phyloP scores from a whole-genome alignment of 2,888 invertebrate genomes.

The Acholoe squamosa region DNA sequence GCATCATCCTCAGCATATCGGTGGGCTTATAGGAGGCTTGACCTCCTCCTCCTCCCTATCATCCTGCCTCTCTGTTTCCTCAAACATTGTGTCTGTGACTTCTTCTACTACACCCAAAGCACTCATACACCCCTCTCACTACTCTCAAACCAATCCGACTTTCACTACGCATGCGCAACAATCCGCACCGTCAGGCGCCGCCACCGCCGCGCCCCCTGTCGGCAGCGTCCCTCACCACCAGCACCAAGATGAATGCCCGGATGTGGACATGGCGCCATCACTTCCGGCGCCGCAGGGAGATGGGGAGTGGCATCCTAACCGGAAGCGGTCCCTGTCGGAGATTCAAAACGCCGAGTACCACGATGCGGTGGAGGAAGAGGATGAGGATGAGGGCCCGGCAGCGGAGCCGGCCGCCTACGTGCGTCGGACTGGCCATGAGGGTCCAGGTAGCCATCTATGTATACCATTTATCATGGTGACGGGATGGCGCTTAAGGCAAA shows the following conservation, averaged over 20 bases:
- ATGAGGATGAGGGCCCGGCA: not conserved
- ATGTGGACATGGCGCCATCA: not conserved
- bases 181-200: not conserved
- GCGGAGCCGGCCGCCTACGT: slow-evolving; percentile 9
- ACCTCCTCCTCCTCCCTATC: not conserved
- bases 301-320: not conserved
- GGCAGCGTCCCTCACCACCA: not conserved
- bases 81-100: slow-evolving; percentile 25
- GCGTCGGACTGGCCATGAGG: not conserved
- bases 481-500: slow-evolving; percentile 10
- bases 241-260: not conserved
- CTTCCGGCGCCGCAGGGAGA: not conserved
- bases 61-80: not conserved
- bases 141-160: not conserved
- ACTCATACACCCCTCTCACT: slow-evolving; percentile 4
- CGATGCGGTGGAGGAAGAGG: not conserved
- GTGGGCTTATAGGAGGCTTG: slow-evolving; percentile 34
- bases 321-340: not conserved
- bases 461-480: not conserved
- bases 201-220: slow-evolving; percentile 24
- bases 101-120: not conserved
- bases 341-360: slow-evolving; percentile 48
- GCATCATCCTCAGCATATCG: not conserved
- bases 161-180: not conserved
- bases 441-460: slow-evolving; percentile 43